These are phyloP conservation scores for Odontocolon sp. DNA, from an alignment of 2,888 invertebrate species.

Conservation along the genomic window DNA sequence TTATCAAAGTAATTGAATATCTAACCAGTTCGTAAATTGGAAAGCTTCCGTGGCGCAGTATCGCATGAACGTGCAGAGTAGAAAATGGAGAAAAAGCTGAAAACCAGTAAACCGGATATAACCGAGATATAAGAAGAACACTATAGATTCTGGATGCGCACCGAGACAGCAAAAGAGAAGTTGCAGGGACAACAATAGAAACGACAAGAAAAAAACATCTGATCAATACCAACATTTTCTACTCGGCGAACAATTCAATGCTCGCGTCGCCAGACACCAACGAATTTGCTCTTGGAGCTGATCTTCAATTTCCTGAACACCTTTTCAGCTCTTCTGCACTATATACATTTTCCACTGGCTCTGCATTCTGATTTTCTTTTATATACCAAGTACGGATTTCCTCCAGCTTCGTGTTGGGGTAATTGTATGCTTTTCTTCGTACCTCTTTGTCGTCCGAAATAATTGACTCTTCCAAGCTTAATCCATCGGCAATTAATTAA, in stretches of 20 bases:
- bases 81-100: neutral
- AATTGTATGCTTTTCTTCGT: neutral
- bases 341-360: constrained; percentile 9
- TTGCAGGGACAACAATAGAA: constrained; percentile 16
- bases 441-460: constrained; percentile 1
- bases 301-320: constrained; percentile 53
- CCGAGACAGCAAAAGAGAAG: constrained; percentile 11
- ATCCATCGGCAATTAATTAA: constrained; percentile 48
- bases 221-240: constrained; percentile 48
- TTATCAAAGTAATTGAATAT: constrained; percentile 68
- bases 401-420: constrained; percentile 25
- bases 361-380: constrained; percentile 26
- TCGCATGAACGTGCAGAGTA: neutral
- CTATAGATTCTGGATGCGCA: neutral
- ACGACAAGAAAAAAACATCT: constrained; percentile 12
- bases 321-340: constrained; percentile 22
- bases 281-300: constrained; percentile 15
- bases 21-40: constrained; percentile 62
- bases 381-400: constrained; percentile 39
- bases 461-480: constrained; percentile 30
- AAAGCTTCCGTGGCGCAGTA: neutral
- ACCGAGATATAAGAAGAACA: neutral
- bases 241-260: constrained; percentile 22
- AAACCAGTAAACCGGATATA: neutral
- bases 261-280: constrained; percentile 11